phyloP scores from a whole-genome alignment of 30 jellyfish, hydroid and myxozoan species.

The Rhopilema esculentum region DNA sequence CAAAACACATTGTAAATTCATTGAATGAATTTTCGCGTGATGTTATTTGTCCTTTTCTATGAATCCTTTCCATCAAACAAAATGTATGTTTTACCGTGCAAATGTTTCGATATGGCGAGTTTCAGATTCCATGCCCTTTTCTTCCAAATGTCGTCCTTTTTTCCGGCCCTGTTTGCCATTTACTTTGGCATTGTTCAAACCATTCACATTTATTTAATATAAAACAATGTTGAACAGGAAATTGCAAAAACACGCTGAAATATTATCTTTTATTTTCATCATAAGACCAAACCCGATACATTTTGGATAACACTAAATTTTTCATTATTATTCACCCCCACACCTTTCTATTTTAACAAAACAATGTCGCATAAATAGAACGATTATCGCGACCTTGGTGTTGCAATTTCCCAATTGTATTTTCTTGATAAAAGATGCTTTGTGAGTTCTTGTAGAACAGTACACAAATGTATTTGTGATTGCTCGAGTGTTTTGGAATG shows the following conservation, averaged over 20 bases:
- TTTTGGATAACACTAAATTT: neutral
- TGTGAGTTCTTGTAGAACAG: neutral
- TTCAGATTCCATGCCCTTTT: neutral
- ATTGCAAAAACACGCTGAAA: neutral
- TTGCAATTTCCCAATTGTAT: neutral
- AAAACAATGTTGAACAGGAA: neutral
- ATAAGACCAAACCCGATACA: neutral
- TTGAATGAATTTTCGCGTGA: neutral
- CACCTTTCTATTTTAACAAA: neutral
- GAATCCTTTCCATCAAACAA: neutral
- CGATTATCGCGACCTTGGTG: neutral
- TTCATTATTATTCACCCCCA: neutral
- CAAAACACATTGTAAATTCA: neutral
- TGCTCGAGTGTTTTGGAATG: neutral
- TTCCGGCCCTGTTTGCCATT: neutral
- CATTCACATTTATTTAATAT: neutral
- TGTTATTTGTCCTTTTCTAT: neutral
- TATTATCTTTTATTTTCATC: neutral
- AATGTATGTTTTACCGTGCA: neutral
- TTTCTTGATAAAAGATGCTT: neutral
- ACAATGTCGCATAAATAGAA: neutral
- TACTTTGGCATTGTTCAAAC: neutral
- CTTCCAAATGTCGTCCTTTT: neutral
- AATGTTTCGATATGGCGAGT: neutral
- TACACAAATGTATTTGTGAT: neutral